These are phyloP conservation scores for Geophilus truncorum DNA, from an alignment of 2,888 invertebrate species.

Conservation along the genomic window DNA sequence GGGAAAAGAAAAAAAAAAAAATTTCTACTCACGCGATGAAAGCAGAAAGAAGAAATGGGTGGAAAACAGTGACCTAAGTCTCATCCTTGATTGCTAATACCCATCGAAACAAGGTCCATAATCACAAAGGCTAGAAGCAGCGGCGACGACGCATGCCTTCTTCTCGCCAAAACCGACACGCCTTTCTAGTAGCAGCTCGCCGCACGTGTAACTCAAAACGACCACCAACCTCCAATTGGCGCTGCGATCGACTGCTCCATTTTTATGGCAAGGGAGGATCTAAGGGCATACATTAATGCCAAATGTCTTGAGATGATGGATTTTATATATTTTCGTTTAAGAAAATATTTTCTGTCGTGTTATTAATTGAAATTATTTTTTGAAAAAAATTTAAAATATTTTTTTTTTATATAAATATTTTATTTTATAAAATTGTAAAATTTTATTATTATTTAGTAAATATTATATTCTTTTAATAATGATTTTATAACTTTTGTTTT, in stretches of 20 bases:
- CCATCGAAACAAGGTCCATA: background rate
- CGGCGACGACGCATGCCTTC: background rate
- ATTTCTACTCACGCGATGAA: background rate
- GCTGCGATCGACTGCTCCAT: background rate
- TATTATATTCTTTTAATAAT: too few species aligned
- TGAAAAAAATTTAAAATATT: too few species aligned
- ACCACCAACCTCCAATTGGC: background rate
- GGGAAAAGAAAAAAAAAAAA: background rate
- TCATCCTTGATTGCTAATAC: background rate
- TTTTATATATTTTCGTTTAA: too few species aligned
- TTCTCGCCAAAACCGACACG: background rate
- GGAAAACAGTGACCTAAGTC: background rate
- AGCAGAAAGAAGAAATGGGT: background rate
- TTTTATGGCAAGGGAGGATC: background rate
- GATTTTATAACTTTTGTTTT: too few species aligned
- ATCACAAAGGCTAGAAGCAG: background rate
- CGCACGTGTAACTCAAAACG: background rate
- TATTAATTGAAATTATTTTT: too few species aligned
- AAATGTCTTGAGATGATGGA: background rate
- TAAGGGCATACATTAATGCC: background rate
- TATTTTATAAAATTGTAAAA: too few species aligned
- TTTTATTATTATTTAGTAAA: too few species aligned
- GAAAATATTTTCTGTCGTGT: too few species aligned
- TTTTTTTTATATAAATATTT: too few species aligned
- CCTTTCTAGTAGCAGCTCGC: background rate